A percentile compares a stretch with the other conserved stretches of the same genome.
These are phyloP conservation scores for Threskiornis aethiopicus DNA, from an alignment of 2,797 vertebrate genomes.

Conservation along the genomic window DNA sequence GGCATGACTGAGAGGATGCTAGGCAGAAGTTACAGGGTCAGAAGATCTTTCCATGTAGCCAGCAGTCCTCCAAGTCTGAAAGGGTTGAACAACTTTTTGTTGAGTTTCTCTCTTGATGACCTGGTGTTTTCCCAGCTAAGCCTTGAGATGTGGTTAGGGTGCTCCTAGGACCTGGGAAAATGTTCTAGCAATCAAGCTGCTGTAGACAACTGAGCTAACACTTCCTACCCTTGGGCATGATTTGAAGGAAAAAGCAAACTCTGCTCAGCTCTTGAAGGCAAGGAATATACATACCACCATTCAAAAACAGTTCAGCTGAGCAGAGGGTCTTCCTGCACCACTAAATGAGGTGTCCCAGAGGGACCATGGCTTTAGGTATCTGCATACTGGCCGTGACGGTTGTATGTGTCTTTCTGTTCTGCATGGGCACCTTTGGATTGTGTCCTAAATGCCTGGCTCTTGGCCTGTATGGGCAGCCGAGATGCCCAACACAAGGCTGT, in stretches of 20 bases:
- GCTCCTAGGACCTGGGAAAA: background rate
- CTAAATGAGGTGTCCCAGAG: too few relatives aligned
- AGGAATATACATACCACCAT: background rate
- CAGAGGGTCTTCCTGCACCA: background rate
- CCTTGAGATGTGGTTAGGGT: background rate
- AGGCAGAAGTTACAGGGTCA: background rate
- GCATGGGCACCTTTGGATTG: background rate
- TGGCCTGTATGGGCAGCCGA: fast-evolving
- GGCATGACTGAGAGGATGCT: background rate
- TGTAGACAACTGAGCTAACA: background rate
- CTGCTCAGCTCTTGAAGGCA: background rate
- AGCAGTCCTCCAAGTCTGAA: background rate
- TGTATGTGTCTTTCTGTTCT: background rate
- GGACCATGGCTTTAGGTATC: background rate
- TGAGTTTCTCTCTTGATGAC: background rate
- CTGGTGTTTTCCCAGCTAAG: background rate
- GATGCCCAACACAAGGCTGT: background rate
- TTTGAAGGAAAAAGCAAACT: background rate
- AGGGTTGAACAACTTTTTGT: background rate
- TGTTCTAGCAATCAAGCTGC: background rate
- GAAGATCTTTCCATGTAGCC: background rate
- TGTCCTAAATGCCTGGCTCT: background rate
- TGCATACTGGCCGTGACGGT: fast-evolving
- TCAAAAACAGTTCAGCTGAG: background rate
- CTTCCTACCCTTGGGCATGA: background rate